These are phyloP conservation scores for Vollenhovia emeryi DNA, from an alignment of 1,140 invertebrate genomes.

Conservation along the genomic window DNA sequence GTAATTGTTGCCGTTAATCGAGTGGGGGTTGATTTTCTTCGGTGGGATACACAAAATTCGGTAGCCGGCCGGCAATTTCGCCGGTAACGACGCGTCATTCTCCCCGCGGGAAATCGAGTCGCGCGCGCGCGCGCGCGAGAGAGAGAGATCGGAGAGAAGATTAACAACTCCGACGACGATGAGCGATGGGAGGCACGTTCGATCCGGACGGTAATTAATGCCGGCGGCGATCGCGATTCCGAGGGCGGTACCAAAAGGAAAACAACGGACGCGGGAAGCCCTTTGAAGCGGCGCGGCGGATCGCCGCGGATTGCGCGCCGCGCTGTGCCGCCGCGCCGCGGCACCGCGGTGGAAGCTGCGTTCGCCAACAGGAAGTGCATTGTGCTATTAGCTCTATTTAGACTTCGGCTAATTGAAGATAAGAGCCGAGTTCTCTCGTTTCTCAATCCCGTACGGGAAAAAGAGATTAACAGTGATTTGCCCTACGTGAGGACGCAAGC, in stretches of 20 bases:
- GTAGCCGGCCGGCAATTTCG: slow-evolving; percentile 9
- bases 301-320: slow-evolving; percentile 27
- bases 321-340: neutral
- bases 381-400: slow-evolving; percentile 76
- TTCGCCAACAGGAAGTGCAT: slow-evolving; percentile 71
- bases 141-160: slow-evolving; percentile 52
- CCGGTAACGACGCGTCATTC: slow-evolving; percentile 42
- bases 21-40: slow-evolving; percentile 34
- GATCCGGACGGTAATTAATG: slow-evolving; percentile 71
- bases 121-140: slow-evolving; percentile 15
- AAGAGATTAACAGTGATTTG: neutral
- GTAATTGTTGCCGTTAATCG: slow-evolving; percentile 11
- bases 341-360: slow-evolving; percentile 30
- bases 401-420: slow-evolving; percentile 72
- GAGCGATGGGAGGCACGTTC: slow-evolving; percentile 60
- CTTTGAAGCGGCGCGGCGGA: slow-evolving; percentile 51
- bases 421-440: slow-evolving; percentile 62
- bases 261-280: neutral
- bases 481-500: neutral
- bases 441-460: neutral
- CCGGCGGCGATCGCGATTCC: slow-evolving; percentile 59
- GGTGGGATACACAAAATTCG: slow-evolving; percentile 20
- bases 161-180: slow-evolving; percentile 56
- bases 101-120: slow-evolving; percentile 42
- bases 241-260: slow-evolving; percentile 53